Evolutionary conservation across 2,888 invertebrate species (phyloP).

Genomic region (Omphaloscelis lunosa): DNA sequence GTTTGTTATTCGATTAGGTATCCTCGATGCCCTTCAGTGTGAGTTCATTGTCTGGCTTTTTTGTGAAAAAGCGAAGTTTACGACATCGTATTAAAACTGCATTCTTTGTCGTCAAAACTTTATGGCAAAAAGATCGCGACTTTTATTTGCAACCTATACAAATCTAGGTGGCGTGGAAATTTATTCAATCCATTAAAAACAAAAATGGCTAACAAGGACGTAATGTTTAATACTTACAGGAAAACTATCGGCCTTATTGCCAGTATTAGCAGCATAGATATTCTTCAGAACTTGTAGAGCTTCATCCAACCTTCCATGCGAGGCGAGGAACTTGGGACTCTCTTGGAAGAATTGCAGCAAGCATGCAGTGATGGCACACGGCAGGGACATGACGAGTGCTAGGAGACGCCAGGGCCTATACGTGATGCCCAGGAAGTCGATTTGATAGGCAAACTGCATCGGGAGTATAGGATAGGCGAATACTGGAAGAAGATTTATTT

Average conservation of each 20-base stretch:
- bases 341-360: conserved; percentile 92
- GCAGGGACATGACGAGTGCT: conserved; percentile 92
- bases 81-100: not conserved
- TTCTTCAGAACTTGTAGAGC: conserved; percentile 88
- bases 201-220: too few species aligned
- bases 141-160: too few species aligned
- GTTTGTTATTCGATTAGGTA: not conserved
- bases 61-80: not conserved
- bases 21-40: conserved; percentile 7
- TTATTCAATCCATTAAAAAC: too few species aligned
- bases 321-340: conserved; percentile 94
- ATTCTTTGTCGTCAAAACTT: not conserved
- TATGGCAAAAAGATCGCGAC: not conserved
- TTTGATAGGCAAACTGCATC: conserved; percentile 83
- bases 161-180: too few species aligned
- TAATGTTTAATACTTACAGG: conserved; percentile 76
- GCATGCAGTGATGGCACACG: conserved; percentile 91
- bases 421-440: conserved; percentile 87
- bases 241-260: conserved; percentile 79
- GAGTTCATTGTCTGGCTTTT: not conserved
- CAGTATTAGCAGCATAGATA: conserved; percentile 84
- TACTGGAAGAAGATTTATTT: conserved; percentile 79
- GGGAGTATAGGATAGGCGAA: conserved; percentile 93
- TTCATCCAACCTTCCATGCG: conserved; percentile 90
- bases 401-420: conserved; percentile 95